phyloP scores from a whole-genome alignment of 37 sponge, comb jelly and placozoan species.

The Ianthella basta region DNA sequence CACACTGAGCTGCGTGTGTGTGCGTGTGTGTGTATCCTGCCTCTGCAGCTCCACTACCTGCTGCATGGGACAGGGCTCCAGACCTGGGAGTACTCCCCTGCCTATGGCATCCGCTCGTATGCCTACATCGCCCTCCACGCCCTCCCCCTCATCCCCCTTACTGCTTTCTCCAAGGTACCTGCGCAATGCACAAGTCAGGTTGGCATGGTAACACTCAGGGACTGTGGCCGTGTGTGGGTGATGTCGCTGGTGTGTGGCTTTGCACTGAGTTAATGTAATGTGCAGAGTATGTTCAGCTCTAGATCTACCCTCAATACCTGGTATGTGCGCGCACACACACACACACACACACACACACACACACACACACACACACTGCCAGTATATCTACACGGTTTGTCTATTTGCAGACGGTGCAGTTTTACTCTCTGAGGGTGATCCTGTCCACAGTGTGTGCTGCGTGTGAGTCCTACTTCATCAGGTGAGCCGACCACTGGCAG shows the following conservation, averaged over 20 bases:
- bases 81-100: conserved; percentile 99
- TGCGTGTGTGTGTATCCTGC: background rate
- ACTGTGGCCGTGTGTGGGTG: too few relatives aligned
- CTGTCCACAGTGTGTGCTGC: conserved; percentile 72
- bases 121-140: conserved; percentile 84
- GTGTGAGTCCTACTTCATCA: conserved; percentile 87
- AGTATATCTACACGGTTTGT: too few relatives aligned
- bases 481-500: conserved; percentile 42
- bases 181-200: too few relatives aligned
- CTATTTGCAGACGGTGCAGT: conserved; percentile 63
- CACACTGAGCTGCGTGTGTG: background rate
- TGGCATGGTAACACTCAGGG: too few relatives aligned
- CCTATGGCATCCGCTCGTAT: conserved; percentile 94
- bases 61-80: conserved; percentile 85
- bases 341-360: too few relatives aligned
- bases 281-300: too few relatives aligned
- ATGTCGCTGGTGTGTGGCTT: too few relatives aligned
- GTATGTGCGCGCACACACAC: too few relatives aligned
- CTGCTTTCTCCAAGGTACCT: conserved; percentile 51
- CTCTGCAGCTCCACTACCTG: conserved; percentile 74
- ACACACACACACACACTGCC: too few relatives aligned
- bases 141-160: conserved; percentile 58
- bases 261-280: too few relatives aligned
- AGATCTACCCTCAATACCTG: too few relatives aligned
- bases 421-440: conserved; percentile 71